Percentiles rank a stretch among this genome's conserved stretches.
Evolutionary conservation across 2,113 vertebrate species (phyloP).

Genomic region (Ranitomeya variabilis): DNA sequence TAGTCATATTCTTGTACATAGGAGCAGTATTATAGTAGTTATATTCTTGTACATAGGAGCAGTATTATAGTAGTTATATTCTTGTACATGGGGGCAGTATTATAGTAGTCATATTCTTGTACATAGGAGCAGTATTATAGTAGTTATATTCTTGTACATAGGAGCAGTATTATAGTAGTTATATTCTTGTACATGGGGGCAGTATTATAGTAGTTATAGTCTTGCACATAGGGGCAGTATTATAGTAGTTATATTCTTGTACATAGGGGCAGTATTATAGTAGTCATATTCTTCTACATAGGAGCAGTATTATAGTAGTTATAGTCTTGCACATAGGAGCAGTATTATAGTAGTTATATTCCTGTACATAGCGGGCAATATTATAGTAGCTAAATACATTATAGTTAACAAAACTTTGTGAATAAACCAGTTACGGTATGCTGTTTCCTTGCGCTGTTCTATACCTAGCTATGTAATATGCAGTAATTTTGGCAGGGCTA

Average conservation of each 20-base stretch:
- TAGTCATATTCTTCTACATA: too few species aligned
- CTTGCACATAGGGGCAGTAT: background rate
- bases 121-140: background rate
- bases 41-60: background rate
- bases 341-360: background rate
- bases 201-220: conserved; percentile 2
- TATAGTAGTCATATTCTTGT: background rate
- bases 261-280: background rate
- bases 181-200: background rate
- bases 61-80: background rate
- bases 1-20: background rate
- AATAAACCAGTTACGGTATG: too few species aligned
- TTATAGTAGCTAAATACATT: too few species aligned
- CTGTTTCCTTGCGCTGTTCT: background rate
- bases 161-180: background rate
- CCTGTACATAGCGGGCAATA: background rate
- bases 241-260: conserved; percentile 4
- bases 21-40: background rate
- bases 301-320: background rate
- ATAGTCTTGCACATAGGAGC: background rate
- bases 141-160: background rate
- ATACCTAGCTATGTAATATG: background rate
- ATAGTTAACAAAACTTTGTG: too few species aligned
- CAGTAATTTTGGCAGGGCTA: background rate
- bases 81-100: background rate